These are phyloP conservation scores for Ceratotherium simum DNA, from an alignment of 2,113 vertebrate genomes.

Conservation along the genomic window DNA sequence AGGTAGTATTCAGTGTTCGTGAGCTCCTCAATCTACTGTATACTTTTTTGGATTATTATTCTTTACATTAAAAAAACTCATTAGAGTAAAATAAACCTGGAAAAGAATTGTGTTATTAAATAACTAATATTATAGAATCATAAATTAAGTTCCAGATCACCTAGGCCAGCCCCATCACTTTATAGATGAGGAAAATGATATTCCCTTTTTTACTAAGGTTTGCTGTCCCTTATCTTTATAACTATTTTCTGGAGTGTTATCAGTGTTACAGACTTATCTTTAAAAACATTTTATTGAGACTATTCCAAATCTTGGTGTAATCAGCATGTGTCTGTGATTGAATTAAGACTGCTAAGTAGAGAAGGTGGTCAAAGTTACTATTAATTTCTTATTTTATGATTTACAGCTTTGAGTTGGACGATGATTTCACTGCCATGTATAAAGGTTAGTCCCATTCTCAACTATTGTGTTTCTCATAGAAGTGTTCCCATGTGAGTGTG, in stretches of 20 bases:
- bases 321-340: not conserved
- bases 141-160: not conserved
- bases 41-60: not conserved
- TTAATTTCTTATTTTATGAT: conserved; percentile 46
- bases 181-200: not conserved
- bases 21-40: not conserved
- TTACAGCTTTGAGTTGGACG: conserved; percentile 96
- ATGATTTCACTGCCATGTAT: conserved; percentile 97
- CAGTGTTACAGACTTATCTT: not conserved
- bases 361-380: not conserved
- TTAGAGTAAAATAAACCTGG: not conserved
- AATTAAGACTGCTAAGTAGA: not conserved
- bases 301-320: not conserved
- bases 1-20: not conserved
- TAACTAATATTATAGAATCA: not conserved
- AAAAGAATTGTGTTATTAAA: not conserved
- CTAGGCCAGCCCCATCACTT: not conserved
- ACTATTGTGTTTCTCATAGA: not conserved
- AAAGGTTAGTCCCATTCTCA: conserved; percentile 91
- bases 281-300: not conserved
- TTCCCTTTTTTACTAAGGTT: not conserved
- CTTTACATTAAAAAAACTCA: not conserved
- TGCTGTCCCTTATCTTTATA: not conserved
- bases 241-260: not conserved
- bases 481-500: accelerated